phyloP scores from a whole-genome alignment of 1,140 invertebrate species.

The Leucophenga varia region DNA sequence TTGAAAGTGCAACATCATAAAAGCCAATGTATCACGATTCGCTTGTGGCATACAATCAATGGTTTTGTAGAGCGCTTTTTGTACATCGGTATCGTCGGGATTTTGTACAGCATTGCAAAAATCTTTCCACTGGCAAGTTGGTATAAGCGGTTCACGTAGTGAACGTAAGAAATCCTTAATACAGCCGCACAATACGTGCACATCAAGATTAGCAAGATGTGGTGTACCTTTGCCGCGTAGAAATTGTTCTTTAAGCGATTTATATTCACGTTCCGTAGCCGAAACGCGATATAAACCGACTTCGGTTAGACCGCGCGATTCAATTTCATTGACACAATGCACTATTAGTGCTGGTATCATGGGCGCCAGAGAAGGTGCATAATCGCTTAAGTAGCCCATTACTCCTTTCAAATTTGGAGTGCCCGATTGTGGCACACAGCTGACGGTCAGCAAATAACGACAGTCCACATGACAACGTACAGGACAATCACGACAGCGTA shows the following conservation, averaged over 20 bases:
- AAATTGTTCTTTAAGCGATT: constrained; percentile 78
- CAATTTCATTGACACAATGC: constrained; percentile 91
- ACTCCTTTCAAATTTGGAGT: constrained; percentile 36
- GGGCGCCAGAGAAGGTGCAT: constrained; percentile 75
- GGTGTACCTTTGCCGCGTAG: constrained; percentile 72
- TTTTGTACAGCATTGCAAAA: constrained; percentile 67
- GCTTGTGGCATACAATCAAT: constrained; percentile 75
- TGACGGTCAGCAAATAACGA: constrained; percentile 72
- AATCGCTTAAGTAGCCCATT: constrained; percentile 78
- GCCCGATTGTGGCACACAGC: constrained; percentile 67
- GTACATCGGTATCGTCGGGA: constrained; percentile 53
- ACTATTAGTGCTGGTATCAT: constrained; percentile 92
- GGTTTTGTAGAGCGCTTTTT: constrained; percentile 63
- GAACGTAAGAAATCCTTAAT: constrained; percentile 82
- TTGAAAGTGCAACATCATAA: constrained; percentile 80
- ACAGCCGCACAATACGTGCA: constrained; percentile 81
- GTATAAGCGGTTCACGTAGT: constrained; percentile 79
- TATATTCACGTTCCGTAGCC: constrained; percentile 81
- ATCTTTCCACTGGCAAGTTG: constrained; percentile 68
- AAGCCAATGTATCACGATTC: constrained; percentile 86
- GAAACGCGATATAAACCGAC: constrained; percentile 89
- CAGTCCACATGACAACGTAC: constrained; percentile 72
- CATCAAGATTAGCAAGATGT: constrained; percentile 69
- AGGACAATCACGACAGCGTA: constrained; percentile 76
- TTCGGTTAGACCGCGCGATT: constrained; percentile 78